A percentile compares a stretch with the other conserved stretches of the same genome.
These are phyloP conservation scores for Petrolisthes manimaculis DNA, from an alignment of 2,888 invertebrate species.

Conservation along the genomic window DNA sequence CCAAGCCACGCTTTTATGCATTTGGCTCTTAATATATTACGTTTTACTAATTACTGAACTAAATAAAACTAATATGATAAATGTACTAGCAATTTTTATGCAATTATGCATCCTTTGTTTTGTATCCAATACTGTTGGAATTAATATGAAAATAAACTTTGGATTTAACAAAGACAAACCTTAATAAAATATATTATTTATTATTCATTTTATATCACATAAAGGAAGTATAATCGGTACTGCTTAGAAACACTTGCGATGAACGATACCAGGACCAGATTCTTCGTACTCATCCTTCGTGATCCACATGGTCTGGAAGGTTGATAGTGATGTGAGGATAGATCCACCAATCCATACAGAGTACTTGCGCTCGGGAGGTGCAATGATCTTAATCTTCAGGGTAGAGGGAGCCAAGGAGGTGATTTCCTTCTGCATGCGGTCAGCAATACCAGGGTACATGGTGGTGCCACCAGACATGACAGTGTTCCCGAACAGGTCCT, in stretches of 20 bases:
- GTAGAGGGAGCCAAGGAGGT: slow-evolving; percentile 67
- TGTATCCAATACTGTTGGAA: no score
- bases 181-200: background rate
- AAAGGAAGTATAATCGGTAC: background rate
- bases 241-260: slow-evolving; percentile 67
- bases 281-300: slow-evolving; percentile 65
- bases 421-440: slow-evolving; percentile 66
- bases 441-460: slow-evolving; percentile 64
- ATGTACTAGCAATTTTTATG: no score
- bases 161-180: background rate
- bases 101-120: no score
- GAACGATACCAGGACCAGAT: slow-evolving; percentile 67
- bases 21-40: no score
- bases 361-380: slow-evolving; percentile 68
- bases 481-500: slow-evolving; percentile 67
- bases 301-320: slow-evolving; percentile 66
- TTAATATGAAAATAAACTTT: background rate
- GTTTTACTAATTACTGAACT: no score
- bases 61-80: no score
- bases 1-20: no score
- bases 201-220: background rate
- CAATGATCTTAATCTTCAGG: slow-evolving; percentile 68
- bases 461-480: slow-evolving; percentile 64
- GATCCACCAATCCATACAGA: slow-evolving; percentile 69
- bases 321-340: slow-evolving; percentile 67